Conservation (phyloP, 2,888 invertebrate genomes). For the Tridacna crocea region DNA sequence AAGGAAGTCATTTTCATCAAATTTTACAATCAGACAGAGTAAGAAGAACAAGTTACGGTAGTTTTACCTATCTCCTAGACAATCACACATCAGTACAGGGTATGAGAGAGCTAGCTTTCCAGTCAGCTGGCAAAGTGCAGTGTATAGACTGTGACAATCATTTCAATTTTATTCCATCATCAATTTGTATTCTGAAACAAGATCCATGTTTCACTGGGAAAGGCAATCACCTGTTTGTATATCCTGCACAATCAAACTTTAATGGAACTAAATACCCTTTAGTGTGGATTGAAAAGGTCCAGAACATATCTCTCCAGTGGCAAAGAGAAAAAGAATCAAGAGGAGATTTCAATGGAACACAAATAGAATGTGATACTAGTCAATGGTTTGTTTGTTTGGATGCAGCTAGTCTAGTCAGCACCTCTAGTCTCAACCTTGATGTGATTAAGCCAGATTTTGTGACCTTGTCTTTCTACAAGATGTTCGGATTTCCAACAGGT, state of each 20-base stretch:
- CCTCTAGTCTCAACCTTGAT: constrained; percentile 91
- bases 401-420: constrained; percentile 92
- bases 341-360: background rate
- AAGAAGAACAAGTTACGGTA: constrained; percentile 84
- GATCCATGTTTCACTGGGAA: constrained; percentile 17
- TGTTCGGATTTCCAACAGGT: constrained; percentile 98
- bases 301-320: constrained; percentile 85
- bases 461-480: constrained; percentile 97
- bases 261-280: constrained; percentile 96
- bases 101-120: constrained; percentile 90
- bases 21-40: background rate
- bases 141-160: constrained; percentile 73
- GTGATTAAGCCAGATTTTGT: constrained; percentile 93
- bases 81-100: constrained; percentile 98
- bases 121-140: constrained; percentile 62
- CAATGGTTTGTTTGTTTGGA: constrained; percentile 89
- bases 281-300: constrained; percentile 88
- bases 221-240: constrained; percentile 88
- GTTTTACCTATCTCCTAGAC: constrained; percentile 93
- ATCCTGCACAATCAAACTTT: constrained; percentile 97
- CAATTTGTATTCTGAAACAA: constrained; percentile 26
- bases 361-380: background rate
- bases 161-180: constrained; percentile 20
- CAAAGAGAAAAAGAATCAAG: background rate
- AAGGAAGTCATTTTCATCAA: background rate